Base-by-base conservation (phyloP, 2,797 vertebrate species). In the Oreochromis mossambicus region DNA sequence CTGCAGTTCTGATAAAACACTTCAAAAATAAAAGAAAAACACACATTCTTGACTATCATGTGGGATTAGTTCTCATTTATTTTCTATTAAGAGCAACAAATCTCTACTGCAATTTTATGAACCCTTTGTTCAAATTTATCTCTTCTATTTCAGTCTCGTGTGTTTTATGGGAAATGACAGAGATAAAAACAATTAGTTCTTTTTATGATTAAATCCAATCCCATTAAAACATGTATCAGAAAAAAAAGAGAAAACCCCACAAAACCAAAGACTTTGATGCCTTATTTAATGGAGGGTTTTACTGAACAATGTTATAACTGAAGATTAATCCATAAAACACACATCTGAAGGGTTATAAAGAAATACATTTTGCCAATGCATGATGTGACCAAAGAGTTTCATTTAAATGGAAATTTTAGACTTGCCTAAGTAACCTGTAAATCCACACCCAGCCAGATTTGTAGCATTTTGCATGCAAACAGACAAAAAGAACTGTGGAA, bases 401-500 rank as follows among this genome's bases (percentile, higher is more conserved):
- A 94, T 93, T 92, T 93, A 92, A 92, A 94, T 93, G 90, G 82
- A 94, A 95, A 93, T 93, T 66, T 34, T 52, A 52, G 52, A 80
- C 61, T 36, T 43, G 80, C 58, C 51, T 77, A 34, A 81, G 80
- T 84, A 68, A 63, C 8, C 38, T 50, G 41, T 51, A 21, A 51
- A 54, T 82, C 63, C 41, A 61, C 58, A 84, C 7, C 8, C 41
- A 6, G 38, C 7, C 54, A n/a, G 41, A 83, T 56, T 19, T 8
- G 15, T 19, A 3, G 14, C 34, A 78, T 79, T 63, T 73, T 51
- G 73, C 36, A 48, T 51, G 82, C 68, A 86, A 83, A 77, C 52
- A 86, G 61, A 80, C 66, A 58, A 26, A 80, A 77, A n/a, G 63
- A 46, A 26, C 36, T 48, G 12, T 19, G 21, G 52, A 50, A 32